Percentiles rank a stretch among this genome's conserved stretches.
Conservation (phyloP, 2,888 invertebrate genomes). For the Chrysomela aeneicollis region DNA sequence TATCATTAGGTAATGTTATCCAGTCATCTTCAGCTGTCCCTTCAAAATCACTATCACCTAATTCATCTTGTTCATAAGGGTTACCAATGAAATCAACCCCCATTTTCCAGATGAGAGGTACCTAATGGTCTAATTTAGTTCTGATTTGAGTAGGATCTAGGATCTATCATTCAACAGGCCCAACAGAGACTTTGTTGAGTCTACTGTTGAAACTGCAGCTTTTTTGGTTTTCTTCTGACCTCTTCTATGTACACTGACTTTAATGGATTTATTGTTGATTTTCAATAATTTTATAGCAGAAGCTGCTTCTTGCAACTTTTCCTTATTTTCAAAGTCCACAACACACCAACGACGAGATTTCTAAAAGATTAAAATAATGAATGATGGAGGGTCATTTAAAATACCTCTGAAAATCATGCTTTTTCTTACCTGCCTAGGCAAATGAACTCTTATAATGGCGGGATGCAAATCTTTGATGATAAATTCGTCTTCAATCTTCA, state of each 20-base stretch:
- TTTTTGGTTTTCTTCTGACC: conserved; percentile 19
- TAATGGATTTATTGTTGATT: conserved; percentile 47
- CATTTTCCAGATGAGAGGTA: conserved; percentile 34
- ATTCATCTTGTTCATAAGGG: conserved; percentile 42
- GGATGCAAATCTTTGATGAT: conserved; percentile 53
- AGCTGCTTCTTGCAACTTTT: conserved; percentile 41
- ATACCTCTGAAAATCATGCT: background rate
- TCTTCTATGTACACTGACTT: conserved; percentile 35
- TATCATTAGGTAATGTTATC: conserved; percentile 29
- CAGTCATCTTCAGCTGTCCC: conserved; percentile 32
- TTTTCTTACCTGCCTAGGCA: conserved; percentile 52
- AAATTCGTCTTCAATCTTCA: conserved; percentile 50
- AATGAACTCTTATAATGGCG: conserved; percentile 49
- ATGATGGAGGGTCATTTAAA: background rate
- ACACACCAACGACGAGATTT: conserved; percentile 52
- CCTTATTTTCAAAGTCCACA: conserved; percentile 45
- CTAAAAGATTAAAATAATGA: conserved; percentile 37
- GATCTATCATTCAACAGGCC: conserved; percentile 32
- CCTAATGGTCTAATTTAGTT: background rate
- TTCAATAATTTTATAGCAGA: conserved; percentile 42
- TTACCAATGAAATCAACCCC: conserved; percentile 44
- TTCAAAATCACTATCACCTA: conserved; percentile 35
- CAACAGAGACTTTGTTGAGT: conserved; percentile 30
- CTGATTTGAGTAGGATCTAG: conserved; percentile 14
- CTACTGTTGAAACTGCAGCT: background rate